These are phyloP conservation scores for Amphiura filiformis DNA, from an alignment of 35 echinoderm and acorn worm species.

Conservation along the genomic window DNA sequence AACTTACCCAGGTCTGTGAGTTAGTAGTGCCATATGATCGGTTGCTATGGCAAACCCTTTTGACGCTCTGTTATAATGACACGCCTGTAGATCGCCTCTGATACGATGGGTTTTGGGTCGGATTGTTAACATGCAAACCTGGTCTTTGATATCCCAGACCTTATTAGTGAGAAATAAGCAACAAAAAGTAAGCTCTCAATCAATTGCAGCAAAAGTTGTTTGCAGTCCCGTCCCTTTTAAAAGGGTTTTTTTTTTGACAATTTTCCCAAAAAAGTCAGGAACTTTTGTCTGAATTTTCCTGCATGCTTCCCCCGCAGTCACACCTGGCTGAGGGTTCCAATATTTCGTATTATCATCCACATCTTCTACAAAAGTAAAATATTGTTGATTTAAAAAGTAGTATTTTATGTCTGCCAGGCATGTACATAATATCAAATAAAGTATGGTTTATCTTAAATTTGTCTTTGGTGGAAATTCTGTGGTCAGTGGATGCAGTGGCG, in stretches of 20 bases:
- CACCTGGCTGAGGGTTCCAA: no score
- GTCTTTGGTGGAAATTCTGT: no score
- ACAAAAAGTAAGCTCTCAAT: background rate
- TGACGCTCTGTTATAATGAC: slow-evolving; percentile 77
- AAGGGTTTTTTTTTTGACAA: background rate
- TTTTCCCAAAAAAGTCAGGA: no score
- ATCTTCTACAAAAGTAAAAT: no score
- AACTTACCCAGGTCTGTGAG: slow-evolving; percentile 84
- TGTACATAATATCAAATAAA: no score
- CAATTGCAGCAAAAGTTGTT: background rate
- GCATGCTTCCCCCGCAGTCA: no score
- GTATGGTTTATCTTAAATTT: no score
- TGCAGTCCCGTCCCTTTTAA: background rate
- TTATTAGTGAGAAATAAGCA: slow-evolving; percentile 11
- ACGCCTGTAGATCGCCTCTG: slow-evolving; percentile 86
- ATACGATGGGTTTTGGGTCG: slow-evolving; percentile 97
- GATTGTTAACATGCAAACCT: slow-evolving; percentile 94
- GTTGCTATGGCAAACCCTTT: slow-evolving; percentile 80
- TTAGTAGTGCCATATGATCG: slow-evolving; percentile 86
- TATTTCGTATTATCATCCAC: no score
- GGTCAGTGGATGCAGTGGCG: no score
- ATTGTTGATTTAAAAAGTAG: no score
- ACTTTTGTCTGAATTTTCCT: no score
- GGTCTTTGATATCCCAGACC: slow-evolving; percentile 98
- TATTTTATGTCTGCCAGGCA: no score